These are phyloP conservation scores for Esox masquinongy DNA, from an alignment of 2,797 vertebrate species.

Conservation along the genomic window DNA sequence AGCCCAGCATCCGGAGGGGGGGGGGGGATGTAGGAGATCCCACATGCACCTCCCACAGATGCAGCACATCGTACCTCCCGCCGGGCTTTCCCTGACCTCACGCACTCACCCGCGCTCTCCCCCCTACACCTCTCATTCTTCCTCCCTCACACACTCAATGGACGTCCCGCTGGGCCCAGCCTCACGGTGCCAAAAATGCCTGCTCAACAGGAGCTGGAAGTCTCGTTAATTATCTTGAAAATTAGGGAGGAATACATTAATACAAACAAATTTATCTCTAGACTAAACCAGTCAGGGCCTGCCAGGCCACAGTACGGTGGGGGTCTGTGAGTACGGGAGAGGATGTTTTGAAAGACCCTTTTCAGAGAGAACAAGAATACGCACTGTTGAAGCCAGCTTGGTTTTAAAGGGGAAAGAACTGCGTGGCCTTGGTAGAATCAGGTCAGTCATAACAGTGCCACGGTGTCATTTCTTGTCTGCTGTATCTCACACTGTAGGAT, in stretches of 20 bases:
- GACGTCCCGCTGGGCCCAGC: not conserved
- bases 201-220: slow-evolving; percentile 1
- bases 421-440: not conserved
- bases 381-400: not conserved
- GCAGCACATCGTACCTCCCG: slow-evolving; percentile 49
- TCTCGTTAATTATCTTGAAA: slow-evolving; percentile 11
- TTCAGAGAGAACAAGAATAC: not conserved
- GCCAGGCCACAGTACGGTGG: slow-evolving; percentile 62
- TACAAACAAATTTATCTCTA: slow-evolving; percentile 18
- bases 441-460: not conserved
- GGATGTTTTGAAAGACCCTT: too few species aligned
- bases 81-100: slow-evolving; percentile 27
- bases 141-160: not conserved
- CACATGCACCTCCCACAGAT: slow-evolving; percentile 31
- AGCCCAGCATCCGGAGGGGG: not conserved
- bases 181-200: not conserved
- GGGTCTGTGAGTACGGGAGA: not conserved
- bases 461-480: not conserved
- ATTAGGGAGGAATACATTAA: not conserved
- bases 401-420: not conserved
- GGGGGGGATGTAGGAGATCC: not conserved
- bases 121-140: not conserved
- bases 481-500: not conserved
- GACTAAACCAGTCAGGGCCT: slow-evolving; percentile 69
- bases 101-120: slow-evolving; percentile 8